Conservation (phyloP, 2,113 vertebrate genomes). For the Marmota flaviventris region DNA sequence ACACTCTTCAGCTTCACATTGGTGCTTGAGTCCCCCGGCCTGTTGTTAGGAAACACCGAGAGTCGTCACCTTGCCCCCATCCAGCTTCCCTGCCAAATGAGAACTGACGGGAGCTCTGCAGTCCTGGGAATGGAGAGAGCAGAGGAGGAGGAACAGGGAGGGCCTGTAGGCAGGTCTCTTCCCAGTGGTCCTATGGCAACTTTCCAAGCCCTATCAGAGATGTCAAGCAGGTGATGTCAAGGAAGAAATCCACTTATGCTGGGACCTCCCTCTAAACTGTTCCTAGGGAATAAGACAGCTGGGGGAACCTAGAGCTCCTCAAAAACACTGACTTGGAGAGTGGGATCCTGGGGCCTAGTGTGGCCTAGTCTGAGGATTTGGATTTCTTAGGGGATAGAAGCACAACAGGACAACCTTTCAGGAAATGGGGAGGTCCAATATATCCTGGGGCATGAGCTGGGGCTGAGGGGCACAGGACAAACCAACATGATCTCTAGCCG, state of each 20-base stretch:
- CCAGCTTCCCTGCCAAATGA: conserved; percentile 47
- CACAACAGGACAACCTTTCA: neutral
- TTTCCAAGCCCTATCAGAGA: neutral
- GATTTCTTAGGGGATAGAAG: neutral
- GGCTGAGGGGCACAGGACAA: neutral
- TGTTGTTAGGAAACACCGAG: conserved; percentile 84
- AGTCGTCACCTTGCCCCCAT: conserved; percentile 71
- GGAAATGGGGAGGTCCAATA: neutral
- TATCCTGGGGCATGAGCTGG: neutral
- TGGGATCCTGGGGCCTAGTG: neutral
- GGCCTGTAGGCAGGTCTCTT: neutral
- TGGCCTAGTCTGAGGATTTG: neutral
- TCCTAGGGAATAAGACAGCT: neutral
- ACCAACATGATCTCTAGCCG: neutral
- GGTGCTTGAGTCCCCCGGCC: conserved; percentile 81
- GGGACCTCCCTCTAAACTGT: neutral
- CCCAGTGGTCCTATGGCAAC: neutral
- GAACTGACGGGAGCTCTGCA: neutral
- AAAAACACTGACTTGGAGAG: neutral
- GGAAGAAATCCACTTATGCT: neutral
- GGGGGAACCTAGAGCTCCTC: neutral
- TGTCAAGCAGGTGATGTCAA: neutral
- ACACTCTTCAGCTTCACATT: conserved; percentile 85
- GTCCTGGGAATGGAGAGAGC: neutral
- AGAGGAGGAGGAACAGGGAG: neutral